A percentile compares a stretch with the other conserved stretches of the same genome.
Conservation (phyloP, 2,797 vertebrate species). For the Cheirogaleus major region DNA sequence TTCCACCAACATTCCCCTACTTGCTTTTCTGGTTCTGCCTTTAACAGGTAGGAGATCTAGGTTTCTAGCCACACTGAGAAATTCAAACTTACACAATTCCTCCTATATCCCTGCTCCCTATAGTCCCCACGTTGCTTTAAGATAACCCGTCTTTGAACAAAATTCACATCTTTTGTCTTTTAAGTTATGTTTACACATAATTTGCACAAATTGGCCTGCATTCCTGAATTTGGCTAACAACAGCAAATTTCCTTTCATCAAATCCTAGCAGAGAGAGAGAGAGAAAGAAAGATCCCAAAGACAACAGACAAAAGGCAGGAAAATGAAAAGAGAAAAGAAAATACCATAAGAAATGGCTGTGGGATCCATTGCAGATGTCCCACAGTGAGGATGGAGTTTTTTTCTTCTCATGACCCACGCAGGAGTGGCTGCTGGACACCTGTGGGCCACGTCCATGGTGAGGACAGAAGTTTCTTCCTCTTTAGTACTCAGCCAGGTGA, state of each 20-base stretch:
- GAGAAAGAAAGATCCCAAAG: background rate
- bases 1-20: background rate
- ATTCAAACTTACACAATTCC: background rate
- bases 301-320: background rate
- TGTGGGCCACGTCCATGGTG: too few species aligned
- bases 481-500: too few species aligned
- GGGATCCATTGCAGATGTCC: too few species aligned
- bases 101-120: background rate
- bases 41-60: background rate
- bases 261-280: background rate
- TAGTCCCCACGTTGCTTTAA: background rate
- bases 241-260: background rate
- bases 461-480: too few species aligned
- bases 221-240: constrained; percentile 30
- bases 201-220: background rate
- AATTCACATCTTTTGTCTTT: constrained; percentile 50
- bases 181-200: constrained; percentile 5
- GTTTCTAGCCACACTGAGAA: background rate
- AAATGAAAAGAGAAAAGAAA: constrained; percentile 48
- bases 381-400: too few species aligned
- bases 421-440: too few species aligned
- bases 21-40: background rate
- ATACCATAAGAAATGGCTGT: constrained; percentile 16
- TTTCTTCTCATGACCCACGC: too few species aligned
- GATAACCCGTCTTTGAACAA: background rate